These are phyloP conservation scores for Teleogryllus oceanicus DNA, from an alignment of 2,888 invertebrate genomes.

Conservation along the genomic window DNA sequence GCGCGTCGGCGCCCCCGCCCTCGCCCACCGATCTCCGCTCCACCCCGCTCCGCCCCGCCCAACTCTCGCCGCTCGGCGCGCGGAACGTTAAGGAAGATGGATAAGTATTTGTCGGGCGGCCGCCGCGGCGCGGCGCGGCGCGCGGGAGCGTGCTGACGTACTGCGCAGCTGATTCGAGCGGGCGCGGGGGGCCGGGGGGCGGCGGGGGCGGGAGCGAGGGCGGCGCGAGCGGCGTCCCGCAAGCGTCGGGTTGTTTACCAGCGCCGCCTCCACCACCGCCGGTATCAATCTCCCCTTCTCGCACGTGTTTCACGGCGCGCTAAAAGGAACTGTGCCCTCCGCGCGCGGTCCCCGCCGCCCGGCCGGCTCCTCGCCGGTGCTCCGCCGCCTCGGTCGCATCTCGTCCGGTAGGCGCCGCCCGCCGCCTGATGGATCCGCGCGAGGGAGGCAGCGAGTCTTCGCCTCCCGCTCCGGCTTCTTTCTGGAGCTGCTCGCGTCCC, in stretches of 20 bases:
- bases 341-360: not conserved
- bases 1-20: not conserved
- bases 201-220: not conserved
- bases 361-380: not conserved
- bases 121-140: not conserved
- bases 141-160: not conserved
- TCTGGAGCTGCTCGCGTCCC: too few species aligned
- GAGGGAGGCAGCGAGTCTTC: not conserved
- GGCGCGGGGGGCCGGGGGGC: not conserved
- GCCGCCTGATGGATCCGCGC: not conserved
- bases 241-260: not conserved
- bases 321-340: not conserved
- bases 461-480: not conserved
- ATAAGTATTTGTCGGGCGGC: not conserved
- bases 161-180: not conserved
- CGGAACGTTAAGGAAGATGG: not conserved
- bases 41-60: not conserved
- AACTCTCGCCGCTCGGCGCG: not conserved
- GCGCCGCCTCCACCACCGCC: not conserved
- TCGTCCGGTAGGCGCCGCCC: too few species aligned
- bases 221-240: not conserved
- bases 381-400: not conserved
- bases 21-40: not conserved
- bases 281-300: not conserved
- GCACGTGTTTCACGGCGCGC: not conserved